Evolutionary conservation across 2,888 invertebrate species (phyloP).

Genomic region (Athetis lepigone): DNA sequence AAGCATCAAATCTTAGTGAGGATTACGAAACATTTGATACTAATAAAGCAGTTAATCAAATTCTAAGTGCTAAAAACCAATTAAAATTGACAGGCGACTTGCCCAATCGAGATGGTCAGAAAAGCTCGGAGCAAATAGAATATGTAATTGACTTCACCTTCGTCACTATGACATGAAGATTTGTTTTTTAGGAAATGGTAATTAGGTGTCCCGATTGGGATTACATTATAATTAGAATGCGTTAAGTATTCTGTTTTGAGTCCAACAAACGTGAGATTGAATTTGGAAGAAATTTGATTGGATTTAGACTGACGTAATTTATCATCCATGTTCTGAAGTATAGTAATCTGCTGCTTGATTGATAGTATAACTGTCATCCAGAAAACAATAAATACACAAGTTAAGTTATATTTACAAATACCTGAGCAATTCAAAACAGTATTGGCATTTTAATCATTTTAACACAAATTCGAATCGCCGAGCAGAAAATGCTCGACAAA

Average conservation of each 20-base stretch:
- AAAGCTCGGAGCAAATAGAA: conserved; percentile 74
- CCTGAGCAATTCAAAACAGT: conserved; percentile 67
- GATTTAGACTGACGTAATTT: background rate
- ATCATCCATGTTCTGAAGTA: background rate
- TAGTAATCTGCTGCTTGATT: background rate
- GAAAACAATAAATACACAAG: background rate
- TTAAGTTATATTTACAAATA: conserved; percentile 47
- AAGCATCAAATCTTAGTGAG: conserved; percentile 52
- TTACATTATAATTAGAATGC: conserved; percentile 53
- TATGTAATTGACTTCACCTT: conserved; percentile 77
- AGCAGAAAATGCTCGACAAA: conserved; percentile 76
- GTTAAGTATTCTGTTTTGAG: conserved; percentile 52
- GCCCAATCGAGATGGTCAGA: conserved; percentile 75
- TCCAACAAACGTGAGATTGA: conserved; percentile 30
- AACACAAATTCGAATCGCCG: conserved; percentile 71
- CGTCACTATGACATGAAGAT: conserved; percentile 76
- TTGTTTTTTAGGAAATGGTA: conserved; percentile 70
- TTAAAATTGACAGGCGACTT: conserved; percentile 80
- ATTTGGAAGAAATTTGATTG: conserved; percentile 1
- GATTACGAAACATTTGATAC: conserved; percentile 58
- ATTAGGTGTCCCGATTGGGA: conserved; percentile 62
- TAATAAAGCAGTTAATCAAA: conserved; percentile 64
- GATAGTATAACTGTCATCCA: background rate
- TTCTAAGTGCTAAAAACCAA: conserved; percentile 80
- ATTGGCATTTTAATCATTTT: conserved; percentile 80